Evolutionary conservation across 2,888 invertebrate species (phyloP), one percentile per base, ranked within the genome.

Genomic region (Gymnocheta viridis): DNA sequence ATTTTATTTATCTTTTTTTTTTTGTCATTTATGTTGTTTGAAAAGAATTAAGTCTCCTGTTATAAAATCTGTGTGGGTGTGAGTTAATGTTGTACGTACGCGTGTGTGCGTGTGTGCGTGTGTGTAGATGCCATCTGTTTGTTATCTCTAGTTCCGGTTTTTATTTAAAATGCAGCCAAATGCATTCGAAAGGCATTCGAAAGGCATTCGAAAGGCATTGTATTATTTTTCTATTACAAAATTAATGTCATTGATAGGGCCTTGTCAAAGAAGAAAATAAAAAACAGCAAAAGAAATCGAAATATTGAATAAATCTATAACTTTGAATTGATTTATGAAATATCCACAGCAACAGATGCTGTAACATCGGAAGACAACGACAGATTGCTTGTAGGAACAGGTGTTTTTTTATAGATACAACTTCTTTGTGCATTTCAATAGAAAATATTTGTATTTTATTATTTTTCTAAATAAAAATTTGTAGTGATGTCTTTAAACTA

Each of bases 101-200:
- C 10, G n/a, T 41, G 10, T 7, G 12, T n/a, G n/a, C n/a, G 62
- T 62, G 7, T 56, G 32, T 29, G 4, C 14, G 38, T 64, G 69
- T 64, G 24, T 51, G 58, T 81, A 64, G 77, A 77, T 78, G 81
- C 81, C 81, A 84, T 84, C 77, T 81, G 84, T 73, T 77, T 73
- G 62, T 77, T 73, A 77, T 81, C 81, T 81, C 60, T 69, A 84
- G 84, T 84, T 84, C 84, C 84, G 84, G 80, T 77, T 80, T 70
- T 47, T 38, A 74, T 78, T 82, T 78, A 49, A 58, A 72, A 60
- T 77, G 69, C 70, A 84, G 41, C 12, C 32, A 58, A 81, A 79
- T 84, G 73, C 81, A 80, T 72, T 80, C 60, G n/a, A n/a, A n/a
- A n/a, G n/a, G n/a, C n/a, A n/a, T n/a, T n/a, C n/a, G n/a, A n/a